These are phyloP conservation scores for Amphipyra berbera DNA, from an alignment of 2,888 invertebrate species.

Conservation along the genomic window DNA sequence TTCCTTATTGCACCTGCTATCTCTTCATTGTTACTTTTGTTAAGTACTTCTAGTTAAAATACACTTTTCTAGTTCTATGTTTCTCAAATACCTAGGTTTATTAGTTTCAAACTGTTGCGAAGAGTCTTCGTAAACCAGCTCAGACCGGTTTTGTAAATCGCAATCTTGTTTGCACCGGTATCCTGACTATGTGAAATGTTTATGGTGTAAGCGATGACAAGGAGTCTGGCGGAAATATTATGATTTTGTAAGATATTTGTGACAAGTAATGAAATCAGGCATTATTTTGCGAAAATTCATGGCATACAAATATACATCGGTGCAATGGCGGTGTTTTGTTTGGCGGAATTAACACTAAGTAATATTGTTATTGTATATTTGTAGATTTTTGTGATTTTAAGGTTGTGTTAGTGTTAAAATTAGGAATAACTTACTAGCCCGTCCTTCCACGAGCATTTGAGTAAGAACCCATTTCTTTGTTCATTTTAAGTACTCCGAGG, in stretches of 20 bases:
- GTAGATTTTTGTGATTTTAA: background rate
- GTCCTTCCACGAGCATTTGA: background rate
- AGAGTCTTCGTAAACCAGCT: conserved; percentile 34
- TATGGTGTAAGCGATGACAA: conserved; percentile 34
- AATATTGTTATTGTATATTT: too few relatives aligned
- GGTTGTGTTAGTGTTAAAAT: background rate
- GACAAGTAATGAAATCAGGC: too few relatives aligned
- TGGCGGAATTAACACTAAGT: too few relatives aligned
- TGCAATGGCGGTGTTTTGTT: too few relatives aligned
- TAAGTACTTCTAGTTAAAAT: background rate
- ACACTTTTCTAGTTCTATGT: conserved; percentile 6
- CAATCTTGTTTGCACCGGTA: conserved; percentile 45
- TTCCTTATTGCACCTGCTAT: conserved; percentile 21
- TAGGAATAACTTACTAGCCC: background rate
- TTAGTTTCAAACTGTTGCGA: conserved; percentile 31
- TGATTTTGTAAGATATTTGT: background rate
- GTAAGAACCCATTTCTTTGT: conserved; percentile 1
- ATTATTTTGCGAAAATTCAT: too few relatives aligned
- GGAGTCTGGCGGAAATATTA: conserved; percentile 19
- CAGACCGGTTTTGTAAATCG: conserved; percentile 39
- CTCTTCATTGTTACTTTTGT: conserved; percentile 6
- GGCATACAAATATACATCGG: too few relatives aligned
- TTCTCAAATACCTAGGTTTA: conserved; percentile 32
- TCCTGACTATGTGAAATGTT: conserved; percentile 34
- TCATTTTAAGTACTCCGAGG: conserved; percentile 7